phyloP scores from a whole-genome alignment of 2,888 invertebrate genomes.

The Ischnura elegans region DNA sequence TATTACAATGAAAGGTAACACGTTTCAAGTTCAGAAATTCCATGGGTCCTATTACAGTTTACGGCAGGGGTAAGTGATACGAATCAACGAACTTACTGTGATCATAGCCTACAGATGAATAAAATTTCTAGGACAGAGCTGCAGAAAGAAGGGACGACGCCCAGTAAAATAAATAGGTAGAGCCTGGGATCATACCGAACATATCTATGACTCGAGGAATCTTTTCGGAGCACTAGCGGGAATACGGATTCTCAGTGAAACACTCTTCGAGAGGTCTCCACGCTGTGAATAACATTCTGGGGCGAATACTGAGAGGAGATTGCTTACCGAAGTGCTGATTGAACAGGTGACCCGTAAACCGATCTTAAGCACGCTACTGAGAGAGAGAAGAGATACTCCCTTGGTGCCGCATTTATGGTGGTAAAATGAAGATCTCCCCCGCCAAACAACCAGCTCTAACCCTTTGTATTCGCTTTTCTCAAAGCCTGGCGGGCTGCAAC shows the following conservation, averaged over 20 bases:
- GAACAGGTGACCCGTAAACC: slow-evolving; percentile 22
- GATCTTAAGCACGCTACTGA: not conserved
- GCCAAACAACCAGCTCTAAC: not conserved
- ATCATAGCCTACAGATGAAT: too few relatives aligned
- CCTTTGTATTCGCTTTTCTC: not conserved
- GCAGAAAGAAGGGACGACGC: too few relatives aligned
- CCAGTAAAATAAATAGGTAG: too few relatives aligned
- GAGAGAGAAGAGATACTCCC: not conserved
- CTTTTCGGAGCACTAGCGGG: not conserved
- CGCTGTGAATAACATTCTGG: not conserved
- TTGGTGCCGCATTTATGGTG: not conserved
- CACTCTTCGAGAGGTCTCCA: not conserved
- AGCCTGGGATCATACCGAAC: not conserved
- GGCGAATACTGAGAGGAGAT: not conserved
- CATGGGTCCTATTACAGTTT: too few relatives aligned
- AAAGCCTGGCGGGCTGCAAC: not conserved
- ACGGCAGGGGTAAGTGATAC: too few relatives aligned
- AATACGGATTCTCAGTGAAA: not conserved
- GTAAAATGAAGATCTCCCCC: not conserved
- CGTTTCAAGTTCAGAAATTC: too few relatives aligned
- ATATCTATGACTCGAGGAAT: not conserved
- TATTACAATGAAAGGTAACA: too few relatives aligned
- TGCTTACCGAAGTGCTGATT: not conserved
- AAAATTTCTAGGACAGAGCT: too few relatives aligned
- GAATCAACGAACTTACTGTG: too few relatives aligned